Conservation (phyloP, 2,797 vertebrate species). For the Acomys russatus region DNA sequence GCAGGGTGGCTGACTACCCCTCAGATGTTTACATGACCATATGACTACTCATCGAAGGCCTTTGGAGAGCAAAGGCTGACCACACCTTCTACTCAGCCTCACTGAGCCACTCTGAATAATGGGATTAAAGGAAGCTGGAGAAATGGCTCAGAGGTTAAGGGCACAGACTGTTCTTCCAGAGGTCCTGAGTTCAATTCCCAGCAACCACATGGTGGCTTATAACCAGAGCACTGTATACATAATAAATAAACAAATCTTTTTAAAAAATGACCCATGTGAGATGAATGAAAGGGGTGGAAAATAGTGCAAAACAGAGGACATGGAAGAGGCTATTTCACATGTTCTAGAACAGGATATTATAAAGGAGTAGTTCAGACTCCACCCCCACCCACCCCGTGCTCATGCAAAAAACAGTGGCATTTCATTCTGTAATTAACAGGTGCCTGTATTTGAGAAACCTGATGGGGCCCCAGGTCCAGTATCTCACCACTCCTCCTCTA, state of each 20-base stretch:
- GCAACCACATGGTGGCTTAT: no score
- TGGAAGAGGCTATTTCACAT: not conserved
- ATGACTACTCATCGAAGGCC: not conserved
- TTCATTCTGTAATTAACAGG: not conserved
- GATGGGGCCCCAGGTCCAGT: not conserved
- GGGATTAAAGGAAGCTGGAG: not conserved
- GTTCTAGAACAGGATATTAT: not conserved
- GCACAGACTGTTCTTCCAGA: no score
- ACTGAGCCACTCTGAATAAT: not conserved
- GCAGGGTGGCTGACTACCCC: not conserved
- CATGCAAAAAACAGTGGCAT: not conserved
- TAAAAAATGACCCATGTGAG: not conserved
- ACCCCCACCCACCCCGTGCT: not conserved
- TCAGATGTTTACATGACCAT: not conserved
- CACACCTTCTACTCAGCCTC: not conserved
- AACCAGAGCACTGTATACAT: no score
- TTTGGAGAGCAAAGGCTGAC: not conserved
- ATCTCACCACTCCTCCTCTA: accelerated
- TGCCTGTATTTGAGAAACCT: accelerated
- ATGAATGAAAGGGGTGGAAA: not conserved
- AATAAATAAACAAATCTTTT: no score
- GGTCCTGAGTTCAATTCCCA: no score
- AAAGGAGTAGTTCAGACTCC: not conserved
- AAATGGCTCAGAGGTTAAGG: no score
- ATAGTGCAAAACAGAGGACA: not conserved